Conservation (phyloP, 2,797 vertebrate species). For the Macropodus opercularis region DNA sequence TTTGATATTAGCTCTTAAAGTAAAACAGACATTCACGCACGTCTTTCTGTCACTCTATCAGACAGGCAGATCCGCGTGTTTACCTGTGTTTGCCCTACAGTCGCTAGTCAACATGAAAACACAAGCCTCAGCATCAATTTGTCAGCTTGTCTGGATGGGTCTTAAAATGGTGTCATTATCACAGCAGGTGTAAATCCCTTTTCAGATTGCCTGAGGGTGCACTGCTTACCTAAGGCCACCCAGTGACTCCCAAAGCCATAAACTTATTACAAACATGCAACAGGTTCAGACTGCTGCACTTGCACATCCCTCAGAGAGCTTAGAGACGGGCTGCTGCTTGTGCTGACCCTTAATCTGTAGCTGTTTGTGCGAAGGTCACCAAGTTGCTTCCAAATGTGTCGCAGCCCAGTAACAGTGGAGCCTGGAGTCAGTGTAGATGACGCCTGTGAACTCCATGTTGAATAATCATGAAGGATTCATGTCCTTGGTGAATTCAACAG, state of each 20-base stretch:
- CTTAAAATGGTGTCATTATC: constrained; percentile 72
- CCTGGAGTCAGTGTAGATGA: constrained; percentile 30
- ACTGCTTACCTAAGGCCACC: constrained; percentile 56
- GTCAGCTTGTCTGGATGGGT: constrained; percentile 62
- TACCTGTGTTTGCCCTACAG: constrained; percentile 42
- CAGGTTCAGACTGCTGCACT: constrained; percentile 45
- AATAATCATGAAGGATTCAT: constrained; percentile 25
- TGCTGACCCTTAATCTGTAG: constrained; percentile 49
- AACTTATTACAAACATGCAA: constrained; percentile 56
- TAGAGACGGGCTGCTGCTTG: constrained; percentile 20
- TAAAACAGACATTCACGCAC: constrained; percentile 32
- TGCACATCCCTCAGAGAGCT: constrained; percentile 26
- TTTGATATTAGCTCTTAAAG: constrained; percentile 49
- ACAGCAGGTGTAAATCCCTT: constrained; percentile 61
- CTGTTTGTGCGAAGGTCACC: constrained; percentile 40
- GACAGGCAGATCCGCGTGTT: constrained; percentile 25
- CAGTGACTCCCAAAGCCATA: constrained; percentile 45
- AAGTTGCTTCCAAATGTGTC: constrained; percentile 44
- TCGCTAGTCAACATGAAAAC: constrained; percentile 56
- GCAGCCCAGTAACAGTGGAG: constrained; percentile 29
- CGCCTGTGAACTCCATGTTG: constrained; percentile 42
- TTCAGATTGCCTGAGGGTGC: constrained; percentile 59
- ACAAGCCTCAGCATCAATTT: constrained; percentile 57
- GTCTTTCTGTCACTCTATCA: constrained; percentile 35
- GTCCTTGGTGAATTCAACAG: constrained; percentile 1